These are phyloP conservation scores for Eupsilia transversa DNA, from an alignment of 2,888 invertebrate species.

Conservation along the genomic window DNA sequence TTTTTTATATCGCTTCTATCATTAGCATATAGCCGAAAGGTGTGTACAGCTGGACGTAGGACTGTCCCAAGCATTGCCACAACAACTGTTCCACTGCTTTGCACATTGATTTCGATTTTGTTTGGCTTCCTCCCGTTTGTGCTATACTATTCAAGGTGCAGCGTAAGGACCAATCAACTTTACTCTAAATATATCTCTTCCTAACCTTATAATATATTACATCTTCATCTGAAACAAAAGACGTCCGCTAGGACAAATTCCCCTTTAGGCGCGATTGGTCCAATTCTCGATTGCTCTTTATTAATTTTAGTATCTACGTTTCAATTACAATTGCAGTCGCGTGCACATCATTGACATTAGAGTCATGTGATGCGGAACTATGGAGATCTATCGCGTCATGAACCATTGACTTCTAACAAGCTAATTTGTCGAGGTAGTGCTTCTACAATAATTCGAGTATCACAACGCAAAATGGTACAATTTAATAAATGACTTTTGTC, in stretches of 20 bases:
- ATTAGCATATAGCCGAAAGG: background rate
- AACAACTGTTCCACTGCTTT: background rate
- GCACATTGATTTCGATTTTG: background rate
- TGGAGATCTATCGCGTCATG: constrained; percentile 1
- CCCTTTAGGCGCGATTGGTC: too few relatives aligned
- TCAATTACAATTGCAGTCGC: background rate
- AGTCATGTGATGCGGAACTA: constrained; percentile 16
- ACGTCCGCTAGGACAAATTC: too few relatives aligned
- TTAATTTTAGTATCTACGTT: background rate
- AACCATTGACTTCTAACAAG: constrained; percentile 16
- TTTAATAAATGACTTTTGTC: background rate
- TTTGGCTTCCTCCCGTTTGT: background rate
- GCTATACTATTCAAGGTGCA: background rate
- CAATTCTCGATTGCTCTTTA: too few relatives aligned
- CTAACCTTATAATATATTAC: too few relatives aligned
- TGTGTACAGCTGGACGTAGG: background rate
- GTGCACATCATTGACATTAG: constrained; percentile 10
- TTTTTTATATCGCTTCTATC: background rate
- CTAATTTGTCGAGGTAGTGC: background rate
- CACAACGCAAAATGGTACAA: background rate
- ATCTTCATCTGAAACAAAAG: too few relatives aligned
- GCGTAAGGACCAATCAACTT: background rate
- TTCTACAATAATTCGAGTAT: background rate
- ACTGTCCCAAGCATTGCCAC: background rate
- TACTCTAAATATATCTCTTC: background rate